Percentiles rank a stretch among this genome's conserved stretches.
These are phyloP conservation scores for Nemurella pictetii DNA, from an alignment of 2,888 invertebrate genomes.

Conservation along the genomic window DNA sequence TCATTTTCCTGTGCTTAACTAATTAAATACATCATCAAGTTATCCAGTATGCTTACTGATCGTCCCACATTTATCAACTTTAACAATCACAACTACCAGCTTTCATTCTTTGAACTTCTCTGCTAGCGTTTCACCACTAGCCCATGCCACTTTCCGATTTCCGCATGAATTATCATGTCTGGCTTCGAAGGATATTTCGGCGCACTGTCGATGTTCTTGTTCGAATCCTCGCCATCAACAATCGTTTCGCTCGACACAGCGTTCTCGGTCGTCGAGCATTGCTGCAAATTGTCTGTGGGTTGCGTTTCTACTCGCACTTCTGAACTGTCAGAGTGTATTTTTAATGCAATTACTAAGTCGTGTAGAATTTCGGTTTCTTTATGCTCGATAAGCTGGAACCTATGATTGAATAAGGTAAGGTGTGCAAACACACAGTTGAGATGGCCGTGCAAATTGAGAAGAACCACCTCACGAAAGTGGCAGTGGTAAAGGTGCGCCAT, in stretches of 20 bases:
- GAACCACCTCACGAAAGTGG: conserved; percentile 94
- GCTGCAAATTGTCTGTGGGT: neutral
- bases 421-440: conserved; percentile 97
- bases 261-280: neutral
- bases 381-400: conserved; percentile 85
- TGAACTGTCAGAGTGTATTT: conserved; percentile 45
- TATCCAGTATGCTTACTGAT: conserved; percentile 31
- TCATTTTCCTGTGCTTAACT: neutral
- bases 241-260: neutral
- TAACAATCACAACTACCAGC: conserved; percentile 22
- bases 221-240: conserved; percentile 21
- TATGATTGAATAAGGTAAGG: conserved; percentile 81
- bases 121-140: conserved; percentile 4
- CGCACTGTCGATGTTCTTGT: conserved; percentile 16
- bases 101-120: conserved; percentile 1
- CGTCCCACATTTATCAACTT: conserved; percentile 18
- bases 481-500: conserved; percentile 97
- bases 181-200: conserved; percentile 12
- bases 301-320: neutral
- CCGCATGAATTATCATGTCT: conserved; percentile 12
- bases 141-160: neutral
- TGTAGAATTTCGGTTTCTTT: conserved; percentile 92
- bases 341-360: conserved; percentile 84
- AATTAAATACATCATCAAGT: conserved; percentile 2
- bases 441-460: conserved; percentile 92